These are phyloP conservation scores for Andrena camellia DNA, from an alignment of 2,888 invertebrate species.

Conservation along the genomic window DNA sequence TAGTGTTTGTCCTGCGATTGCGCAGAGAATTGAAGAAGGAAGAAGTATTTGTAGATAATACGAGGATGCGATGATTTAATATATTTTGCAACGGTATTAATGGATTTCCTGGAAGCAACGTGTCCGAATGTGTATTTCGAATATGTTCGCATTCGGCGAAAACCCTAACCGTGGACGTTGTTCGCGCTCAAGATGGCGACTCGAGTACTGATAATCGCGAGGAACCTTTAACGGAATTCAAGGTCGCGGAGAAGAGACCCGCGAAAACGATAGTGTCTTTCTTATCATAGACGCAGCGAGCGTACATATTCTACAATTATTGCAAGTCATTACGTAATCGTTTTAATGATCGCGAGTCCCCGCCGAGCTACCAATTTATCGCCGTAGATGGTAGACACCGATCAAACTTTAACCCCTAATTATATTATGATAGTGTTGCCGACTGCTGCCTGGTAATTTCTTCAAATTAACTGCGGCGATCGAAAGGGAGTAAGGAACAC, in stretches of 20 bases:
- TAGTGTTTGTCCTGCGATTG: no score
- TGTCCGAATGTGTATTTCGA: no score
- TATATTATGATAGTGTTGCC: neutral
- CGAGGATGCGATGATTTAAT: no score
- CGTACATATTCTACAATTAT: neutral
- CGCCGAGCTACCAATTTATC: constrained; percentile 6
- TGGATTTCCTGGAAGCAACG: no score
- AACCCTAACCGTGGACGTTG: neutral
- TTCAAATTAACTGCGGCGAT: neutral
- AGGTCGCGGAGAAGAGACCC: neutral
- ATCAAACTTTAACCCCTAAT: constrained; percentile 4
- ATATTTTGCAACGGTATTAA: no score
- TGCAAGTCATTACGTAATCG: constrained; percentile 21
- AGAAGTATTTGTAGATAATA: no score
- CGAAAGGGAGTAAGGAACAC: no score
- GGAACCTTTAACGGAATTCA: neutral
- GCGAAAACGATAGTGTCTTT: constrained; percentile 5
- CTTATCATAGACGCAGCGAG: constrained; percentile 12
- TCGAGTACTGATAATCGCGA: neutral
- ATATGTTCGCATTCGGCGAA: no score
- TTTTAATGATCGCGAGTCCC: constrained; percentile 1
- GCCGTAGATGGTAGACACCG: neutral
- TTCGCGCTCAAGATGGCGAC: neutral
- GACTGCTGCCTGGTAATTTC: no score
- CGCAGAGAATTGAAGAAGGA: no score